Conservation (phyloP, 2,113 vertebrate species). For the Lepus timidus region DNA sequence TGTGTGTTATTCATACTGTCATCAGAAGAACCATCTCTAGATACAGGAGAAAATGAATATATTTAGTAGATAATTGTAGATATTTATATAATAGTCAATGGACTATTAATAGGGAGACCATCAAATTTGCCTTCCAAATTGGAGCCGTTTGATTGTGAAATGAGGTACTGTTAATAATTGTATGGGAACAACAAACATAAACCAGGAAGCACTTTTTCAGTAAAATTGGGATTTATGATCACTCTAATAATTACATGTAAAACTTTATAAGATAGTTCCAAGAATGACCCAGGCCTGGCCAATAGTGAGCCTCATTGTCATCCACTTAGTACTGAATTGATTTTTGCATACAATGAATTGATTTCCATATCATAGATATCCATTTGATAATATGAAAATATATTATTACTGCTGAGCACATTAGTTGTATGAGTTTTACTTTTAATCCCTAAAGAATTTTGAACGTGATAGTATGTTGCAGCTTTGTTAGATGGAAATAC, state of each 20-base stretch:
- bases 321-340: not conserved
- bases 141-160: not conserved
- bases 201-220: not conserved
- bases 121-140: conserved; percentile 5
- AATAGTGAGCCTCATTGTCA: not conserved
- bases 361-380: not conserved
- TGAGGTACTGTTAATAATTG: not conserved
- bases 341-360: not conserved
- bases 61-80: not conserved
- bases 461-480: not conserved
- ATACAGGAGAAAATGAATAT: not conserved
- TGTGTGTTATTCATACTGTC: not conserved
- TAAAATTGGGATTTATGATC: not conserved
- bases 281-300: not conserved
- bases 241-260: not conserved
- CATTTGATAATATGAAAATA: not conserved
- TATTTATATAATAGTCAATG: conserved; percentile 38
- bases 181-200: not conserved
- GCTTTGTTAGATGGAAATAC: not conserved
- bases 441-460: not conserved
- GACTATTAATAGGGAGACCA: not conserved
- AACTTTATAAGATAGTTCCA: not conserved
- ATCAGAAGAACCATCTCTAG: conserved; percentile 14
- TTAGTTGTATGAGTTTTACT: not conserved
- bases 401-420: not conserved